Evolutionary conservation across 2,113 vertebrate species (phyloP).

Genomic region (Myxocyprinus asiaticus): DNA sequence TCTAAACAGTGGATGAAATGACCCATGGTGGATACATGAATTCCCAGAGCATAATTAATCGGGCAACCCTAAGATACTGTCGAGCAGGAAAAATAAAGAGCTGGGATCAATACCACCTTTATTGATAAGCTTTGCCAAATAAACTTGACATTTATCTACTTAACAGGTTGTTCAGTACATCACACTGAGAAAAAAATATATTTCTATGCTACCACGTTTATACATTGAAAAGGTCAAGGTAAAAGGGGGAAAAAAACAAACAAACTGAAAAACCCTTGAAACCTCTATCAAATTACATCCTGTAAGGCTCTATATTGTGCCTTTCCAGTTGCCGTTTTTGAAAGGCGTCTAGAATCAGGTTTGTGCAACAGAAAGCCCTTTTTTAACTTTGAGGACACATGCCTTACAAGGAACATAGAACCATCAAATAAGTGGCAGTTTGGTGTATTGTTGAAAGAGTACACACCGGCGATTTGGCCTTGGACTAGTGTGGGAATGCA

Average conservation of each 20-base stretch:
- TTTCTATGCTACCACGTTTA: slow-evolving; percentile 52
- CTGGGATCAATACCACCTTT: slow-evolving; percentile 67
- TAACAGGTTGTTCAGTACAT: slow-evolving; percentile 70
- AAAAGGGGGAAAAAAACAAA: background rate
- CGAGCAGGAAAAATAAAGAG: no score
- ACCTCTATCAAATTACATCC: slow-evolving; percentile 49
- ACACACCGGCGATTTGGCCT: slow-evolving; percentile 65
- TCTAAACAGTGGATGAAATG: slow-evolving; percentile 66
- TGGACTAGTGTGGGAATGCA: slow-evolving; percentile 61
- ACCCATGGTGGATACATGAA: slow-evolving; percentile 68
- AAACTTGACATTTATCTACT: slow-evolving; percentile 74
- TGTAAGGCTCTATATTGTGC: slow-evolving; percentile 22
- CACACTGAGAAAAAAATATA: slow-evolving; percentile 61
- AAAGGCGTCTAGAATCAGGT: slow-evolving; percentile 69
- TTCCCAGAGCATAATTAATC: slow-evolving; percentile 67
- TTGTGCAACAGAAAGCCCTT: slow-evolving; percentile 67
- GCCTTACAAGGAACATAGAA: slow-evolving; percentile 60
- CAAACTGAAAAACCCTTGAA: background rate
- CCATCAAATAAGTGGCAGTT: slow-evolving; percentile 69
- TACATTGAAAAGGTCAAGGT: slow-evolving; percentile 52
- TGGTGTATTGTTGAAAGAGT: slow-evolving; percentile 68
- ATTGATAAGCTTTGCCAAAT: slow-evolving; percentile 70
- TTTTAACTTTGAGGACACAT: slow-evolving; percentile 65
- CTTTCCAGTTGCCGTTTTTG: slow-evolving; percentile 60
- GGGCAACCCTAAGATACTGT: slow-evolving; percentile 14